Base-by-base conservation (phyloP, 2,113 vertebrate species). In the Chaetodon auriga region DNA sequence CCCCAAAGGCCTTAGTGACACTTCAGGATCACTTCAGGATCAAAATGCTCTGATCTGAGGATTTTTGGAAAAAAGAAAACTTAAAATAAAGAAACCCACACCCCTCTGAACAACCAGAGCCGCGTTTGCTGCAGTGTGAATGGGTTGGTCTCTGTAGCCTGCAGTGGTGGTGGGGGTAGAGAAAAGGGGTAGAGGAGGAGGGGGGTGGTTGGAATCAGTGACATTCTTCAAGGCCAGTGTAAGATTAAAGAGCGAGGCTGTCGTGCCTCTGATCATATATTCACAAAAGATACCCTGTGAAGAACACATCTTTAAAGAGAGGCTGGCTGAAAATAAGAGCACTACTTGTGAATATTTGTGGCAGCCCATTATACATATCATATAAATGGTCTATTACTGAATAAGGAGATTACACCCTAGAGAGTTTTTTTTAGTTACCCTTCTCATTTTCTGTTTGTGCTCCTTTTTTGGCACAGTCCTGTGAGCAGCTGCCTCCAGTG, bases 171-270 rank as follows among this genome's bases (percentile, higher is more conserved):
- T 45, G 71, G 69, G 58, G 64, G 72, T 38, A 46, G 65, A 6
- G 41, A 54, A 23, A 6, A 16, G 65, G 3, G 43, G 53, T 19
- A 48, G 60, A 9, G 54, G 62, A 4, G 36, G 48, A 43, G 66
- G 49, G 2, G 66, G 78, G 43, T 48, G 72, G 68, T 61, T 83
- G 78, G 80, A 90, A 90, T 91, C 89, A 93, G 88, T 90, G 92
- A 90, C 87, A 90, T 93, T 93, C 93, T 93, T 93, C 92, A 94
- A 92, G 90, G 92, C 91, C 90, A 90, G 87, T 82, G 90, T 89
- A 90, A 94, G 90, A 94, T 95, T 93, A 93, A 93, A 93, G 90
- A 93, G 30, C 75, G 8, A 58, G 72, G 82, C 90, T 92, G 93
- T 88, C 84, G 63, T 54, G 68, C 80, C 87, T 93, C 91, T 94